Evolutionary conservation across 2,888 invertebrate species (phyloP).

Genomic region (Melinaea menophilus): DNA sequence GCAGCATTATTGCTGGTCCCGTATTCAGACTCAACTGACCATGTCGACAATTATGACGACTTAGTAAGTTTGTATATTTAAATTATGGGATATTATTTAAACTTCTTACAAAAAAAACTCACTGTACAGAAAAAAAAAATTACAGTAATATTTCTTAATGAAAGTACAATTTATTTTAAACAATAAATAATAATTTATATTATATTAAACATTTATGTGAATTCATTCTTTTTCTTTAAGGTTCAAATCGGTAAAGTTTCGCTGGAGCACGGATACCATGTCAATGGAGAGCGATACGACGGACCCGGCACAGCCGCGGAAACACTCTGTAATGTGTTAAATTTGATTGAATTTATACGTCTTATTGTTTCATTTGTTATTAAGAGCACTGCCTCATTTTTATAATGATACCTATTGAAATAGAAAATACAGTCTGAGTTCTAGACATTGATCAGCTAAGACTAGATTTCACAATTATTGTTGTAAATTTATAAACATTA

Average conservation of each 20-base stretch:
- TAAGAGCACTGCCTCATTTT: background rate
- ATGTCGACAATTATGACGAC: constrained; percentile 72
- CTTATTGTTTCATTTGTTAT: background rate
- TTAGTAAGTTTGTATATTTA: constrained; percentile 46
- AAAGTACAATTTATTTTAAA: too few relatives aligned
- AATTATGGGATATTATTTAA: background rate
- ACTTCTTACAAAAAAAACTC: background rate
- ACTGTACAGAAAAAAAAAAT: background rate
- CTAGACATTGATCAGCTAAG: too few relatives aligned
- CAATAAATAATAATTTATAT: background rate
- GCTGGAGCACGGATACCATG: constrained; percentile 56
- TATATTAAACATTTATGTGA: constrained; percentile 9
- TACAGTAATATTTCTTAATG: too few relatives aligned
- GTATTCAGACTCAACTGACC: constrained; percentile 77
- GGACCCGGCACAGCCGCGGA: constrained; percentile 74
- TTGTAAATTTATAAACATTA: too few relatives aligned
- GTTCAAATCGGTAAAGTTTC: constrained; percentile 59
- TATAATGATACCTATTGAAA: too few relatives aligned
- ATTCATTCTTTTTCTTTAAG: constrained; percentile 41
- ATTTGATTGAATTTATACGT: too few relatives aligned
- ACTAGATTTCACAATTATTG: too few relatives aligned
- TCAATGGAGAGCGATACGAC: constrained; percentile 57
- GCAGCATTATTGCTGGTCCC: constrained; percentile 84
- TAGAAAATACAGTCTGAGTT: too few relatives aligned
- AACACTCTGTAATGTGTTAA: constrained; percentile 78